Evolutionary conservation across 2,797 vertebrate species (phyloP), one percentile per base, ranked within the genome.

Genomic region (Knipowitschia caucasica): DNA sequence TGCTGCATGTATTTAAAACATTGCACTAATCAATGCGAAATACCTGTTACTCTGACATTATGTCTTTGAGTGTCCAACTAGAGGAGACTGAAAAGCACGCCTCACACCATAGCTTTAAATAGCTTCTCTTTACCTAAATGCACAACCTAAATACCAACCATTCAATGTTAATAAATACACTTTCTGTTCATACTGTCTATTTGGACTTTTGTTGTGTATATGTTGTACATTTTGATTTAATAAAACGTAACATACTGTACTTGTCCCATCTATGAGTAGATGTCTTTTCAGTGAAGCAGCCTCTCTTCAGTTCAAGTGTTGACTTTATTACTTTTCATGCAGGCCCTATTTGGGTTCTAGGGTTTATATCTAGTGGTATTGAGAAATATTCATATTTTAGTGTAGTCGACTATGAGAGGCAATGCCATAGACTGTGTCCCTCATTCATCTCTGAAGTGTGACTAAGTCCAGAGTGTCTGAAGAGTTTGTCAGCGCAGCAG

Each of bases 401-500:
- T n/a, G n/a, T n/a, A n/a, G n/a, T n/a, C n/a, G n/a, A n/a, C n/a
- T n/a, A n/a, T n/a, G n/a, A n/a, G n/a, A n/a, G n/a, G n/a, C n/a
- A n/a, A n/a, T n/a, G n/a, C n/a, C n/a, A 42, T 17, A 3, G 2
- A 31, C 34, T 51, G 1, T 24, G 46, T 14, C 26, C 14, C 39
- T 60, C 17, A 53, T n/a, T 12, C 17, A 43, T 25, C 14, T 43
- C 11, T 71, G 17, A 69, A 71, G 50, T 77, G 71, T 15, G 42
- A 67, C 57, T 84, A 85, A 85, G 45, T 84, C 75, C 30, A 81
- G 3, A 2, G 9, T 23, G 38, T 23, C 56, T 73, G 59, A 49
- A 80, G 74, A 69, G 9, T 88, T 39, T 84, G 69, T 50, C 79
- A 68, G 83, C 88, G 71, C 84, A 86, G 83, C 63, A 80, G 69